Evolutionary conservation across 2,888 invertebrate species (phyloP).

Genomic region (Dynastes grantii): DNA sequence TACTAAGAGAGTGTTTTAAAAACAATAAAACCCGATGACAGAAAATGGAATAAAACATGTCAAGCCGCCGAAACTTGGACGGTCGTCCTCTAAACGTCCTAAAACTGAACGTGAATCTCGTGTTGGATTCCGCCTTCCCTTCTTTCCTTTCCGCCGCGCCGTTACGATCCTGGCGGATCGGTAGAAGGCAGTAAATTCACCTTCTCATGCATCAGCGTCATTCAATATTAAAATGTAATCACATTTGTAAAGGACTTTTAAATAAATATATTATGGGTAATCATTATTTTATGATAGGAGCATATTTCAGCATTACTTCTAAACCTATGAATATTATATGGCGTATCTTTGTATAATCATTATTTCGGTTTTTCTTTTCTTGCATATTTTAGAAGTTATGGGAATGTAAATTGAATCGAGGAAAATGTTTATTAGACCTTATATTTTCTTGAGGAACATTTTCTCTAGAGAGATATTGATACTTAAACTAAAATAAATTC

Average conservation of each 20-base stretch:
- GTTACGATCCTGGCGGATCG: conserved; percentile 57
- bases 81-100: conserved; percentile 56
- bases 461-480: too few relatives aligned
- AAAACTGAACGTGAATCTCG: conserved; percentile 39
- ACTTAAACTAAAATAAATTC: too few relatives aligned
- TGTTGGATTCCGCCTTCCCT: conserved; percentile 50
- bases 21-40: conserved; percentile 61
- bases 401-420: conserved; percentile 6
- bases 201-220: conserved; percentile 64
- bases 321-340: conserved; percentile 36
- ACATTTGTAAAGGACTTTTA: conserved; percentile 67
- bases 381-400: background rate
- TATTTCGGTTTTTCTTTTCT: conserved; percentile 3
- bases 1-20: conserved; percentile 62
- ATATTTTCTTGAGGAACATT: too few relatives aligned
- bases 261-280: conserved; percentile 59
- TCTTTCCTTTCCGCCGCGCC: conserved; percentile 56
- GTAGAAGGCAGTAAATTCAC: conserved; percentile 63
- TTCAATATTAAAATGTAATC: conserved; percentile 69
- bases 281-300: conserved; percentile 60
- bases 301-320: conserved; percentile 58
- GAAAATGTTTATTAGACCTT: background rate
- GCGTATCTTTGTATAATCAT: conserved; percentile 40
- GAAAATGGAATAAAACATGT: conserved; percentile 59
- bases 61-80: conserved; percentile 47